These are phyloP conservation scores for Rhombomys opimus DNA, from an alignment of 2,113 vertebrate species.

Conservation along the genomic window DNA sequence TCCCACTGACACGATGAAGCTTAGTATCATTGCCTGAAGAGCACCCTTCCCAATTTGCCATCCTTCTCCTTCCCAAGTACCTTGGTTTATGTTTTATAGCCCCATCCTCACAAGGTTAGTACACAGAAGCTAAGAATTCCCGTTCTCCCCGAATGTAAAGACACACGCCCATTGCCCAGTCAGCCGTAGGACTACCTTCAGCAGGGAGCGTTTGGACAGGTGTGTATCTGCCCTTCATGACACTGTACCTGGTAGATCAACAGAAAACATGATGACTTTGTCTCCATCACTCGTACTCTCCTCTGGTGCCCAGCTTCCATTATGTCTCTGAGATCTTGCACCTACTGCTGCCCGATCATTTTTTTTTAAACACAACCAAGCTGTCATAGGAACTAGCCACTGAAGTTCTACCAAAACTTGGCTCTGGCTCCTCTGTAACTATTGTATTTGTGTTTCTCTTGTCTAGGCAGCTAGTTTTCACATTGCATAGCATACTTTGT, in stretches of 20 bases:
- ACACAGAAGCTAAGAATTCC: background rate
- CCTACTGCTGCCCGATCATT: background rate
- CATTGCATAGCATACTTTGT: background rate
- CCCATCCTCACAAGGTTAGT: background rate
- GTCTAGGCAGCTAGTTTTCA: background rate
- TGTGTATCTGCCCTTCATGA: background rate
- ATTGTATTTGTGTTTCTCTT: conserved; percentile 21
- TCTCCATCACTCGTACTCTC: background rate
- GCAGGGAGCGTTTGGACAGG: background rate
- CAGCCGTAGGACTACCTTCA: background rate
- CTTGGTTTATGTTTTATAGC: background rate
- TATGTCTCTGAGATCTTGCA: background rate
- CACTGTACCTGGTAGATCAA: background rate
- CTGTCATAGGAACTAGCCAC: background rate
- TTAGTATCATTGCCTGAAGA: background rate
- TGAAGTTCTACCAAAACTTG: background rate
- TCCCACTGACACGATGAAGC: background rate
- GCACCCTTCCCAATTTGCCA: too few species aligned
- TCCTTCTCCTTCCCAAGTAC: too few species aligned
- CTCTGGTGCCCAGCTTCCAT: background rate
- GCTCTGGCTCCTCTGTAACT: background rate
- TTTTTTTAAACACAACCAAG: conserved; percentile 3
- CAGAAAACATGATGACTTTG: background rate
- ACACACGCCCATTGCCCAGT: background rate
- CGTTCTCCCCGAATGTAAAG: background rate